These are phyloP conservation scores for Struthidea cinerea DNA, from an alignment of 2,113 vertebrate species.

Conservation along the genomic window DNA sequence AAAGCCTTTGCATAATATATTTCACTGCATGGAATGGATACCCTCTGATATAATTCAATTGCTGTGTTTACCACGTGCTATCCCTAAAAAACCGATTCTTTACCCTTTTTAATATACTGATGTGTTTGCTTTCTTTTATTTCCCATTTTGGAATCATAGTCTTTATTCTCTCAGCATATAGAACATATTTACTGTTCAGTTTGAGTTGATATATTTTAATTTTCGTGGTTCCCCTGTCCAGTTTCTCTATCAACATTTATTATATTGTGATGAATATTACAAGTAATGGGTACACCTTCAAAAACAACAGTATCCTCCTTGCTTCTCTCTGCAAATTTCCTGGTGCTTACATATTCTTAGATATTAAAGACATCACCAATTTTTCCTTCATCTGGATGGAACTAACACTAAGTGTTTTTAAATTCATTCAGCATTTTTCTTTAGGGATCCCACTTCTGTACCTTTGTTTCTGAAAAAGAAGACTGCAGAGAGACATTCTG, in stretches of 20 bases:
- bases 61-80: neutral
- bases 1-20: conserved; percentile 43
- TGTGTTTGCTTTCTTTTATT: neutral
- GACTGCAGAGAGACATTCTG: neutral
- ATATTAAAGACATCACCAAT: neutral
- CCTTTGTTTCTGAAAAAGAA: neutral
- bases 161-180: neutral
- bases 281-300: neutral
- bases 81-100: neutral
- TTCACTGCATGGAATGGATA: conserved; percentile 4
- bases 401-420: neutral
- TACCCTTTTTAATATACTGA: neutral
- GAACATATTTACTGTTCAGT: neutral
- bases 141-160: neutral
- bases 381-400: neutral
- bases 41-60: conserved; percentile 9
- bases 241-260: neutral
- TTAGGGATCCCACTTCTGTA: neutral
- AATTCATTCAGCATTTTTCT: neutral
- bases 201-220: neutral
- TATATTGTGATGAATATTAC: neutral
- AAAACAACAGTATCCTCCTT: neutral
- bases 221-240: neutral
- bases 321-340: neutral
- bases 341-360: neutral